Base-by-base conservation (phyloP, 2,888 invertebrate species). In the Geophilus truncorum region DNA sequence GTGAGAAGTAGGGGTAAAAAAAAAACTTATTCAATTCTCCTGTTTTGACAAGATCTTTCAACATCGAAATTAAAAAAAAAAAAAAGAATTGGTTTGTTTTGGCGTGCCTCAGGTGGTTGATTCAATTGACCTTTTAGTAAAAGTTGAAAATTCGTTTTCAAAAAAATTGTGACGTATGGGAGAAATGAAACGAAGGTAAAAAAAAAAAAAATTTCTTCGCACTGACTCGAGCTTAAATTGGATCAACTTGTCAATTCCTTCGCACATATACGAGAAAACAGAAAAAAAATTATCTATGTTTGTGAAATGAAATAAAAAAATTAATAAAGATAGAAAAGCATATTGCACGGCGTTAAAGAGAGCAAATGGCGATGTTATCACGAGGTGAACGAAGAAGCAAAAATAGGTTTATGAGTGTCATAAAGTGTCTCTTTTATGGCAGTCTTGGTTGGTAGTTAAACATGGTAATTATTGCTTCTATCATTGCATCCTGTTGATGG, bases 391-490 rank as follows among this genome's bases (percentile, higher is more conserved):
- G 21, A 62, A 62, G 57, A 10, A 18, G 21, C 21, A 62, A 62
- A 62, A 62, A 23, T 62, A 62, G 57, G 57, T 62, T 62, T 62
- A 62, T 62, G 57, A 18, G 21, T 4, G n/a, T 10, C 23, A 62
- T 62, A 62, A 62, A 62, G 57, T 62, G 21, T 62, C 23, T 62
- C 57, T 62, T 62, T 62, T 62, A 62, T 62, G 15, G 23, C 57
- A 23, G 57, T n/a, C 57, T 62, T 62, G 57, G 57, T 62, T 23
- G 21, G 57, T 62, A 62, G 57, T 62, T 62, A 62, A 62, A 62
- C 57, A 62, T 62, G 57, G 57, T 62, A 62, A 62, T 62, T 62
- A 62, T 62, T 62, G 57, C 57, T 62, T 62, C 57, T 62, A 62
- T 62, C 57, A 62, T 62, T n/a, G 57, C 57, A 62, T 62, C 57